Evolutionary conservation across 2,888 invertebrate genomes (phyloP).

Genomic region (Rhamphomyia laevipes): DNA sequence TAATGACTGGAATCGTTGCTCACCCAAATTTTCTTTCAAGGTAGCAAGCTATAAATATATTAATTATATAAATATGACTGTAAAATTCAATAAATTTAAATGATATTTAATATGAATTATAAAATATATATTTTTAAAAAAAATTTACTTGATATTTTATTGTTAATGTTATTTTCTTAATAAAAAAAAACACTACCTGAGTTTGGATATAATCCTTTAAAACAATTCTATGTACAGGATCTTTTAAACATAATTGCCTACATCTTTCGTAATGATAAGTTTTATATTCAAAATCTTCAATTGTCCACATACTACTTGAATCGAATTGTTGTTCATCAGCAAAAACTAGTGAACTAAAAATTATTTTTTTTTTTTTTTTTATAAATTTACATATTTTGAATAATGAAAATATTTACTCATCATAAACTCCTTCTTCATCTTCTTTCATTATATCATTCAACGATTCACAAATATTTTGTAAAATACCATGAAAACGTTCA

Average conservation of each 20-base stretch:
- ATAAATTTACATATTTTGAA: neutral
- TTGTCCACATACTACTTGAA: slow-evolving; percentile 24
- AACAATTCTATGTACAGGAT: slow-evolving; percentile 71
- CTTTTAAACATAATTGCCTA: slow-evolving; percentile 51
- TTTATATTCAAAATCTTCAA: slow-evolving; percentile 44
- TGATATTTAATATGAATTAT: too few relatives aligned
- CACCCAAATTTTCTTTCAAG: slow-evolving; percentile 62
- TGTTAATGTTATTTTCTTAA: too few relatives aligned
- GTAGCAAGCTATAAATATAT: slow-evolving; percentile 54
- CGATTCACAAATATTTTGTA: slow-evolving; percentile 62
- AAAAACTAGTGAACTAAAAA: slow-evolving; percentile 30
- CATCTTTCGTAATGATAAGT: slow-evolving; percentile 63
- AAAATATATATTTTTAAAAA: too few relatives aligned
- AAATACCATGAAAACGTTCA: slow-evolving; percentile 58
- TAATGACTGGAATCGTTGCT: slow-evolving; percentile 61
- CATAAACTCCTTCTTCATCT: slow-evolving; percentile 53
- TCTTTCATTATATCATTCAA: slow-evolving; percentile 67
- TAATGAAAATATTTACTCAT: slow-evolving; percentile 40
- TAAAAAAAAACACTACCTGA: too few relatives aligned
- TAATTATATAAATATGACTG: too few relatives aligned
- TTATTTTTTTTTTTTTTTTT: too few relatives aligned
- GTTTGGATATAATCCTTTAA: slow-evolving; percentile 58
- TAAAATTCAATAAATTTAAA: too few relatives aligned
- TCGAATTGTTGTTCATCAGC: slow-evolving; percentile 35
- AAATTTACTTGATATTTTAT: too few relatives aligned